These are phyloP conservation scores for Saturnia japonica DNA, from an alignment of 2,888 invertebrate genomes.

Conservation along the genomic window DNA sequence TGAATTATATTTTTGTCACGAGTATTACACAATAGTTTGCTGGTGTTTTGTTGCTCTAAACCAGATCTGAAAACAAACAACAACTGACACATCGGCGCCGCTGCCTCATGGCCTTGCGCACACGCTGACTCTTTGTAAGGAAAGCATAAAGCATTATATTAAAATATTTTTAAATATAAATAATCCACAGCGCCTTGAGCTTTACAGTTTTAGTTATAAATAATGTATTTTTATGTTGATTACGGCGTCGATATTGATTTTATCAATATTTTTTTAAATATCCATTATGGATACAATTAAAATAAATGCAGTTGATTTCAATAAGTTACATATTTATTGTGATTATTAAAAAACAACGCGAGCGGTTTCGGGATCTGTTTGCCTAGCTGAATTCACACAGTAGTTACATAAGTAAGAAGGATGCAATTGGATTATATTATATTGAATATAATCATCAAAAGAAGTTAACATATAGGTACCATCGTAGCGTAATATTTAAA, in stretches of 20 bases:
- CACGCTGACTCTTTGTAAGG: conserved; percentile 15
- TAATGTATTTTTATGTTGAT: background rate
- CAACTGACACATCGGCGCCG: background rate
- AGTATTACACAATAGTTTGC: conserved; percentile 12
- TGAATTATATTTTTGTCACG: background rate
- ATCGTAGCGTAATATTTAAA: too few species aligned
- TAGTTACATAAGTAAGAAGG: background rate
- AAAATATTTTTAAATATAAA: background rate
- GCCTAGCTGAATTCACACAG: too few species aligned
- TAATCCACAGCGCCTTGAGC: background rate
- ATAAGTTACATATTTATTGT: background rate
- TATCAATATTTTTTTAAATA: background rate
- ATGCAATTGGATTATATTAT: background rate
- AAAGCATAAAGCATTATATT: conserved; percentile 15
- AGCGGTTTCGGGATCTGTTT: background rate
- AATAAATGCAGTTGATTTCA: background rate
- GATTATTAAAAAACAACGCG: background rate
- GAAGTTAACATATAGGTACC: too few species aligned
- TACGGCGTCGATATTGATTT: conserved; percentile 1
- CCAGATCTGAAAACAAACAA: conserved; percentile 12
- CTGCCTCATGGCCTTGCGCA: background rate
- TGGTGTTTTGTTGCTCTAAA: background rate
- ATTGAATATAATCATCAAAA: too few species aligned
- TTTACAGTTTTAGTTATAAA: background rate
- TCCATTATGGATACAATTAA: too few species aligned